Percentiles rank a stretch among this genome's conserved stretches.
phyloP scores from a whole-genome alignment of 2,797 vertebrate genomes.

The Tolypeutes matacus region DNA sequence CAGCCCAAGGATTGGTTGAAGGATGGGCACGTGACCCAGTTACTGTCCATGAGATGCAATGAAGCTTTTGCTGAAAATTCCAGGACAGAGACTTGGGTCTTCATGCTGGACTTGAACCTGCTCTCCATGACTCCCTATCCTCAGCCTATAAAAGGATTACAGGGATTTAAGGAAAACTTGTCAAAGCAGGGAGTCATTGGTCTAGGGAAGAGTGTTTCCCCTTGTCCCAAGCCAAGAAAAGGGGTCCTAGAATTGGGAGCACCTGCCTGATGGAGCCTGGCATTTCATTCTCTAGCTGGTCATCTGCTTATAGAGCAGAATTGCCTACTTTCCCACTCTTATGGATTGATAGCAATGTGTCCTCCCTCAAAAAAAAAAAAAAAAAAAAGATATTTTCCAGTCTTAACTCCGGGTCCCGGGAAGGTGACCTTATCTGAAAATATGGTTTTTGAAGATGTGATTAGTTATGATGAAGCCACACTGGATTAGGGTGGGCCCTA shows the following conservation, averaged over 20 bases:
- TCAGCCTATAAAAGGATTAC: not conserved
- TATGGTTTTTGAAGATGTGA: too few species aligned
- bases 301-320: fast-evolving
- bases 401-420: too few species aligned
- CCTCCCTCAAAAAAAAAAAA: too few species aligned
- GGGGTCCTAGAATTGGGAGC: too few species aligned
- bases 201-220: not conserved
- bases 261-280: not conserved
- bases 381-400: too few species aligned
- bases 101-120: not conserved
- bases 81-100: not conserved
- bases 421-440: too few species aligned
- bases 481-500: too few species aligned
- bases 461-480: too few species aligned
- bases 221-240: not conserved
- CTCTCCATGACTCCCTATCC: fast-evolving
- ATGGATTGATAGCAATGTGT: too few species aligned
- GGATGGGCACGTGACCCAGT: not conserved
- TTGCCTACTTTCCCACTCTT: not conserved
- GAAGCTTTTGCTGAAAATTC: not conserved
- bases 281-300: not conserved
- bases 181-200: not conserved
- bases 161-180: not conserved
- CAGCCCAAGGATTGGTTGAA: not conserved
- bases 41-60: fast-evolving